Percentiles rank a stretch among this genome's conserved stretches.
phyloP scores from a whole-genome alignment of 2,888 invertebrate genomes.

The Elmis aenea region DNA sequence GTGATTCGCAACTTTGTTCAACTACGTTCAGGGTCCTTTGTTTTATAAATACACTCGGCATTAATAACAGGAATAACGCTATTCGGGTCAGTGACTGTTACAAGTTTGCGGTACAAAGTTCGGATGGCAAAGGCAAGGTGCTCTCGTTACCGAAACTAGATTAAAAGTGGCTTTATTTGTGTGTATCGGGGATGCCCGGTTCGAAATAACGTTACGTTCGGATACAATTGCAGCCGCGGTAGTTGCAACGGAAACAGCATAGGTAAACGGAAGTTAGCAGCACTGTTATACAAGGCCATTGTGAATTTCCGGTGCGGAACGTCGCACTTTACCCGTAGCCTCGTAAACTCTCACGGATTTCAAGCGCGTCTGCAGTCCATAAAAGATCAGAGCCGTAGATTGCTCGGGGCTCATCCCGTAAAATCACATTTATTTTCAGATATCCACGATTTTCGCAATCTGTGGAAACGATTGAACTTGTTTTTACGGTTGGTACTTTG shows the following conservation, averaged over 20 bases:
- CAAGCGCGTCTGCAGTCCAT: slow-evolving; percentile 16
- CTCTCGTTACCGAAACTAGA: no score
- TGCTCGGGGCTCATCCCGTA: slow-evolving; percentile 6
- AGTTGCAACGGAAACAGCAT: slow-evolving; percentile 22
- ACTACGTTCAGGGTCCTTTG: no score
- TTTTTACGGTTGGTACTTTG: slow-evolving; percentile 21
- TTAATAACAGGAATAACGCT: no score
- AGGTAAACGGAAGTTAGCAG: slow-evolving; percentile 26
- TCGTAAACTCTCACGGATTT: slow-evolving; percentile 20
- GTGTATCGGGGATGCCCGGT: no score
- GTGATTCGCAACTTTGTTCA: no score
- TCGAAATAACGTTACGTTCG: no score
- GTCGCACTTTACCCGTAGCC: slow-evolving; percentile 22
- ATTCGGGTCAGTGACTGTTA: no score
- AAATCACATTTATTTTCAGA: slow-evolving; percentile 6
- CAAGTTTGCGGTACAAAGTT: no score
- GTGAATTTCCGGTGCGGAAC: slow-evolving; percentile 26
- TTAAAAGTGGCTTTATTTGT: no score
- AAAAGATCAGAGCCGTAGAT: slow-evolving; percentile 15
- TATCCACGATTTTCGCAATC: slow-evolving; percentile 15
- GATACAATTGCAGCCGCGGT: no score
- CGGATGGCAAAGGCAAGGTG: no score
- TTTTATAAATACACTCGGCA: no score
- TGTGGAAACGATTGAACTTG: slow-evolving; percentile 17
- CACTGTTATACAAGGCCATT: slow-evolving; percentile 23